These are phyloP conservation scores for Ondatra zibethicus DNA, from an alignment of 2,113 vertebrate species.

Conservation along the genomic window DNA sequence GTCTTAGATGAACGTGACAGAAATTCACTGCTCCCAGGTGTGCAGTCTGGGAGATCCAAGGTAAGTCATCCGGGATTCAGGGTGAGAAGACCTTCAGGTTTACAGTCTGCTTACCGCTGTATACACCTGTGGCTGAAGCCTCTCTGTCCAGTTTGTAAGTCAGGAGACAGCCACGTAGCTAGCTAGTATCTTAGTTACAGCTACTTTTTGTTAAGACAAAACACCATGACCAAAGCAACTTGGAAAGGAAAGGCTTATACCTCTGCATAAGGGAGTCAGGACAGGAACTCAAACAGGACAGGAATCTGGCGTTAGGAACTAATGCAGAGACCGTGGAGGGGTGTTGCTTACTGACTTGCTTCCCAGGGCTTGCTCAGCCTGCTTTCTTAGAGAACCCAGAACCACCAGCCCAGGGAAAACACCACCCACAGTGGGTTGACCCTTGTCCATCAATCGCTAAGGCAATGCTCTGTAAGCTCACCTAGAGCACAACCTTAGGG, in stretches of 20 bases:
- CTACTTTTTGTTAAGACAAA: not conserved
- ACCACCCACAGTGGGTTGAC: not conserved
- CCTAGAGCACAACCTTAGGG: not conserved
- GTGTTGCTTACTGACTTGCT: not conserved
- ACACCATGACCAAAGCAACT: not conserved
- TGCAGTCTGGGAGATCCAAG: not conserved
- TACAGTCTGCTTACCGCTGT: too few species aligned
- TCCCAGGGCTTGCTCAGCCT: not conserved
- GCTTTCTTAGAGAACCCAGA: not conserved
- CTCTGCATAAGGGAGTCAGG: not conserved
- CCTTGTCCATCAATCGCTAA: not conserved
- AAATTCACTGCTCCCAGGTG: not conserved
- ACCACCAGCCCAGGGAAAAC: not conserved
- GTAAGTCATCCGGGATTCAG: not conserved
- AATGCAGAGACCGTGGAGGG: not conserved
- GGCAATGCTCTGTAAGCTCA: not conserved
- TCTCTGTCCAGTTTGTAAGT: not conserved
- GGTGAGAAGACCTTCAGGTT: not conserved
- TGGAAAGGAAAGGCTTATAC: not conserved
- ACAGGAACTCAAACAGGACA: not conserved
- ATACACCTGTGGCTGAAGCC: not conserved
- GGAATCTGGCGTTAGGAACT: not conserved
- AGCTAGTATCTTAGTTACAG: not conserved
- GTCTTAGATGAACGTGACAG: not conserved
- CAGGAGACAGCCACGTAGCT: not conserved